A percentile compares a stretch with the other conserved stretches of the same genome.
Evolutionary conservation across 2,113 vertebrate species (phyloP).

Genomic region (Catharus bicknelli): DNA sequence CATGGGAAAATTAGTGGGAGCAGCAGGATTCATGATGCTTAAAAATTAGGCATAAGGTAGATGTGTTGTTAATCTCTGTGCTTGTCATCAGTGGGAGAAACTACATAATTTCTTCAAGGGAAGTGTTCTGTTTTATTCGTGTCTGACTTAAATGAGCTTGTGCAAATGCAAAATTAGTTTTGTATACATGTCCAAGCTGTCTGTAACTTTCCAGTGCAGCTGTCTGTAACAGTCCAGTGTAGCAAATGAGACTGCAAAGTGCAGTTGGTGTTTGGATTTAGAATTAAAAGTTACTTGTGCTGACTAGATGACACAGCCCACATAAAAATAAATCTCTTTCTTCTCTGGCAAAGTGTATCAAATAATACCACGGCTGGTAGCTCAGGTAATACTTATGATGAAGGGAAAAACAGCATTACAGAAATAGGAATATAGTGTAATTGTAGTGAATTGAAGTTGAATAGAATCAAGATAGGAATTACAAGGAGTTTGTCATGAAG

Average conservation of each 20-base stretch:
- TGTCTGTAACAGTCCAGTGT: neutral
- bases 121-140: neutral
- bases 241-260: neutral
- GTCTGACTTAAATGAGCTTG: neutral
- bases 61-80: accelerated
- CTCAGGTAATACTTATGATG: neutral
- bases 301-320: neutral
- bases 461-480: neutral
- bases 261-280: neutral
- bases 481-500: neutral
- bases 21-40: neutral
- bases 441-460: neutral
- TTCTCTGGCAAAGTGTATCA: neutral
- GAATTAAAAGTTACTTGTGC: neutral
- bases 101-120: accelerated
- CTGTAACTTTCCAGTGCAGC: neutral
- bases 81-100: neutral
- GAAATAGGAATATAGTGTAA: neutral
- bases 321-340: neutral
- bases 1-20: neutral
- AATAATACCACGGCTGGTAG: neutral
- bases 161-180: neutral
- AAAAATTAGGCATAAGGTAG: neutral
- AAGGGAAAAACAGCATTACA: neutral
- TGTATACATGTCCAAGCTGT: neutral